Base-by-base conservation (phyloP, 2,797 vertebrate species). In the Oreochromis mossambicus region DNA sequence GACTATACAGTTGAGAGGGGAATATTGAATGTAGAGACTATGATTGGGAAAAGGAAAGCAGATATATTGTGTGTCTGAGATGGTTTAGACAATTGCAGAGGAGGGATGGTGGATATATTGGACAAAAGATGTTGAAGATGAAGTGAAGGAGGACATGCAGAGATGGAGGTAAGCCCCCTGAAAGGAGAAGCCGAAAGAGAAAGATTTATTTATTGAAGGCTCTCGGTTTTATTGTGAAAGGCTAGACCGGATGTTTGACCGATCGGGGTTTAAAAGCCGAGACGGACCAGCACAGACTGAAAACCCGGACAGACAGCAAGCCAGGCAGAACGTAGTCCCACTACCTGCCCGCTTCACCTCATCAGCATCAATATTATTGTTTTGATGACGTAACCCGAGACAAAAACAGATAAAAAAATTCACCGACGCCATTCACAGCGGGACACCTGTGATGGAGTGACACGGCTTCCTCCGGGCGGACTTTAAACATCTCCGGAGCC, bases 391-490 rank as follows among this genome's bases (percentile, higher is more conserved):
- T 87, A 78, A 84, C 11, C 12, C 2, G 21, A 29, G 29, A 58
- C 41, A 4, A 6, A 13, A 82, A 7, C 4, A 48, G 10, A 73
- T 29, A 0, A 13, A 48, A 58, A 29, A 3, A 6, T 2, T 7
- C 14, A 43, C 7, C 3, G 13, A 79, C 70, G 84, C 78, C 66
- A 85, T 52, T 83, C 9, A 3, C 24, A 11, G n/a, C 6, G 26
- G 34, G 26, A 46, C 48, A 38, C 52, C 24, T 29, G 89, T 84
- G 8, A 89, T 95, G 94, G 90, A 93, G 29, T 95, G 88, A 88
- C 80, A 51, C 32, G 4, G 55, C 32, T 77, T 6, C 34, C 29
- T 29, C 36, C 13, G 6, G 66, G 54, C 66, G 86, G 83, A 91
- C 82, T 73, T 85, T 51, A 34, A 34, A 36, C 70, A n/a, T 10